Base-by-base conservation (phyloP, 2,888 invertebrate species). In the Anthrax anthrax region DNA sequence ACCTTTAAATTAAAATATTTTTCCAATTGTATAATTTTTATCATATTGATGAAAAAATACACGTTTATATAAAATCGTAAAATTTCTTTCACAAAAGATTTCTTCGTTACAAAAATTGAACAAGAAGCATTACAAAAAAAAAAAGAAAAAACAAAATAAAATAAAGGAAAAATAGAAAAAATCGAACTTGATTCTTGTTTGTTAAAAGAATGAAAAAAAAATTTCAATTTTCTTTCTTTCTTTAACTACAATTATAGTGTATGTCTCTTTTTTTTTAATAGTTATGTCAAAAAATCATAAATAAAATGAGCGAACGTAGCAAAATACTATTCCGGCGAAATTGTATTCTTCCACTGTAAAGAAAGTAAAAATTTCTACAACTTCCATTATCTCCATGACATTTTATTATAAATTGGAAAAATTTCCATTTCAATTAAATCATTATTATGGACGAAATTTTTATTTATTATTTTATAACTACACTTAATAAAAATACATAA, bases 1-100 rank as follows among this genome's bases (percentile, higher is more conserved):
- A 50, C 50, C 50, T 50, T 50, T 44, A 47, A 44, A 27, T 46
- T 37, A 43, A 47, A 50, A 45, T 43, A 10, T 44, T 46, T 47
- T 43, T 46, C 43, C 50, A 43, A 46, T 18, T 40, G 39, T 37
- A 41, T 46, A 39, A 43, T 46, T 47, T 47, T 50, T 39, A 46
- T 50, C 46, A 39, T 37, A 42, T 18, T 18, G 34, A 17, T n/a
- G n/a, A 42, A 41, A 36, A 18, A 42, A 46, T 13, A 6, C 37
- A 46, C 41, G 41, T 36, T 37, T 41, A 37, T 6, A 23, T 23
- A 23, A 23, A 6, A 6, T 23, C 18, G 27, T 37, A 37, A 41
- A 41, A 41, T 37, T 41, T 37, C 37, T 32, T 32, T 32, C 29
- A 32, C 29, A 12, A 32, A 32, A 8, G n/a, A n/a, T n/a, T n/a